Conservation (phyloP, 2,113 vertebrate species). For the Gymnocephalus cernua region DNA sequence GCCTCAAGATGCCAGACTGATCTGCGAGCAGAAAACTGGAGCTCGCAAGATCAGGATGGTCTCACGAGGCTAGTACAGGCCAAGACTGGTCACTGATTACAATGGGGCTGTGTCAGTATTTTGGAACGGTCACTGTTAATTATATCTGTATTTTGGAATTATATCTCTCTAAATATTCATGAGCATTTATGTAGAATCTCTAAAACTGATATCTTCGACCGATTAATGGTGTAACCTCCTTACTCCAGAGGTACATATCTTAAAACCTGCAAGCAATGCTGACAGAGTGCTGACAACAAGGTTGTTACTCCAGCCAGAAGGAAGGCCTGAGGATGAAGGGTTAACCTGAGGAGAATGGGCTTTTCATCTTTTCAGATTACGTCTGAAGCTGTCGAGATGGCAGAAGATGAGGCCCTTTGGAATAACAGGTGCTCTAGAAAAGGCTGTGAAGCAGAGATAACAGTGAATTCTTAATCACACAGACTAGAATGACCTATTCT, state of each 20-base stretch:
- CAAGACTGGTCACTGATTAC: slow-evolving; percentile 16
- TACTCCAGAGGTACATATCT: slow-evolving; percentile 11
- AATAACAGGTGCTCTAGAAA: slow-evolving; percentile 22
- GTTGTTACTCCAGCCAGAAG: slow-evolving; percentile 22
- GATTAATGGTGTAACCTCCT: not conserved
- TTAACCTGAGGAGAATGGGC: slow-evolving; percentile 14
- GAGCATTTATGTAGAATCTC: not conserved
- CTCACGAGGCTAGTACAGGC: not conserved
- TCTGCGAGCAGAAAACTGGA: no score
- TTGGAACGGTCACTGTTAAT: not conserved
- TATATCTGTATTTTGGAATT: not conserved
- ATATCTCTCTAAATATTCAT: not conserved
- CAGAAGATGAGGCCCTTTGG: slow-evolving; percentile 24
- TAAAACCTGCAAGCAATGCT: slow-evolving; percentile 26
- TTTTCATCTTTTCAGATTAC: slow-evolving; percentile 64
- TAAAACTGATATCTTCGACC: not conserved
- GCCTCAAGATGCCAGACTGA: no score
- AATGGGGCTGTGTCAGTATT: not conserved
- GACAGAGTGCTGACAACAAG: slow-evolving; percentile 52
- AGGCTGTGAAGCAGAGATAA: slow-evolving; percentile 28
- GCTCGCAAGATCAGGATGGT: no score
- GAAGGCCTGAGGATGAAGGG: slow-evolving; percentile 36
- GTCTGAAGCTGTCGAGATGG: slow-evolving; percentile 50
- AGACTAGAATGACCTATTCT: slow-evolving; percentile 11
- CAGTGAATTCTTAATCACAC: slow-evolving; percentile 33